phyloP scores from a whole-genome alignment of 2,113 vertebrate species.

The Glaucomys volans region DNA sequence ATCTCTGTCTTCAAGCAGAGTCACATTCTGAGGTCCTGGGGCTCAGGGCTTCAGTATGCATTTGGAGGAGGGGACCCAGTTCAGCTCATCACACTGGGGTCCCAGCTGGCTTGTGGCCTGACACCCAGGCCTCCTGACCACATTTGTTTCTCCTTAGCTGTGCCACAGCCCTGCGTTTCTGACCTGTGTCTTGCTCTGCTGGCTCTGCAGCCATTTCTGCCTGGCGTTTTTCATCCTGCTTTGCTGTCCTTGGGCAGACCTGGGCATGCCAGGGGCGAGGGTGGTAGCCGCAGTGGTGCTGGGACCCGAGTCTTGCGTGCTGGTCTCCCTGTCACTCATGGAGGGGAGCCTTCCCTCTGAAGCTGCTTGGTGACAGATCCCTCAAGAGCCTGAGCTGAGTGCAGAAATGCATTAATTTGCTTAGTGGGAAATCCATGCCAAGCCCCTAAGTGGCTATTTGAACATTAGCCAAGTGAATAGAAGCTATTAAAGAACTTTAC shows the following conservation, averaged over 20 bases:
- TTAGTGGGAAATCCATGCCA: not conserved
- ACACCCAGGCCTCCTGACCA: too few species aligned
- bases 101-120: not conserved
- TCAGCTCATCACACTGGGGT: not conserved
- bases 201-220: not conserved
- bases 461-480: not conserved
- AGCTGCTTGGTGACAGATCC: not conserved
- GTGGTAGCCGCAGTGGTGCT: too few species aligned
- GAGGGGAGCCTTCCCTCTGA: not conserved
- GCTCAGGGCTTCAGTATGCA: not conserved
- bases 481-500: not conserved
- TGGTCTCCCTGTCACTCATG: not conserved
- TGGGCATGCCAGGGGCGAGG: not conserved
- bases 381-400: not conserved
- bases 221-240: not conserved
- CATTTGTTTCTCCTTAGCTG: not conserved
- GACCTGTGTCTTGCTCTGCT: not conserved
- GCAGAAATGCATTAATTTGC: not conserved
- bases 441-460: not conserved
- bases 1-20: not conserved
- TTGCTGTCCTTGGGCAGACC: not conserved
- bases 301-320: accelerated
- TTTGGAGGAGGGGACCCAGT: not conserved
- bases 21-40: not conserved
- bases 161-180: not conserved